phyloP scores from a whole-genome alignment of 1,140 invertebrate species.

The Anoplolepis gracilipes region DNA sequence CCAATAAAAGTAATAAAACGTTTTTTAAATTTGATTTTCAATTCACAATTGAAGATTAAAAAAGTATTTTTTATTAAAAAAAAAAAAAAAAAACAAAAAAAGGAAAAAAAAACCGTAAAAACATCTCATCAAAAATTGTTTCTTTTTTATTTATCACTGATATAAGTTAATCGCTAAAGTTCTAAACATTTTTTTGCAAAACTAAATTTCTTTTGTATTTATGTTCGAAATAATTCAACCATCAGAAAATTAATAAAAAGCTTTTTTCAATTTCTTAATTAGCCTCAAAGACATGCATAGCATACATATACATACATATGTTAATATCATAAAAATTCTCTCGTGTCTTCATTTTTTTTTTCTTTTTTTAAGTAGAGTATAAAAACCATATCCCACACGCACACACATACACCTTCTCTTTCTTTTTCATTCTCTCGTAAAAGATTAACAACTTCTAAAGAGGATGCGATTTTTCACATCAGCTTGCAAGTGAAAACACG shows the following conservation, averaged over 20 bases:
- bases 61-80: neutral
- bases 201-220: neutral
- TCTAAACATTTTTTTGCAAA: neutral
- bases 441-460: conserved; percentile 10
- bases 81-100: no score
- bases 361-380: neutral
- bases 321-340: neutral
- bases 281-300: neutral
- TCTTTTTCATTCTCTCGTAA: neutral
- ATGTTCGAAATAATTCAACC: neutral
- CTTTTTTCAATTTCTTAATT: neutral
- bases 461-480: neutral
- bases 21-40: neutral
- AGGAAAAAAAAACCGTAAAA: neutral
- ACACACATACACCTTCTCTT: neutral
- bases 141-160: neutral
- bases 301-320: neutral
- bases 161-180: neutral
- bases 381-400: neutral
- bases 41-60: neutral
- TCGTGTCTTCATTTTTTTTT: neutral
- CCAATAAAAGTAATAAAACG: neutral
- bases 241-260: neutral
- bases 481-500: neutral
- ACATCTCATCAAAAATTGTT: neutral